phyloP scores from a whole-genome alignment of 2,113 vertebrate species.

The Sorex fumeus region DNA sequence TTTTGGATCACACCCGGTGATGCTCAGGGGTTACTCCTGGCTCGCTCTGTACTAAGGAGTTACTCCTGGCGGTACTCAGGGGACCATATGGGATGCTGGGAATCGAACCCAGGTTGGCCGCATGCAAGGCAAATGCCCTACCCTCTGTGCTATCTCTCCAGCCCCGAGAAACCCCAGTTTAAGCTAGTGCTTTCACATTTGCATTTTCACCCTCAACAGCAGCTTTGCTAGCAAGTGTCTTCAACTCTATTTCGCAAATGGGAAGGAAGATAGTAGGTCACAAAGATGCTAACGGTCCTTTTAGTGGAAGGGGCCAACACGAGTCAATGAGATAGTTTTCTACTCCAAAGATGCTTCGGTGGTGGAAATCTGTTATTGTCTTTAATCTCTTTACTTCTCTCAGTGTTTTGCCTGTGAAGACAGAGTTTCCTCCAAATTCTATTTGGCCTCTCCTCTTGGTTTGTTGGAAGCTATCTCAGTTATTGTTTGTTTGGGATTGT shows the following conservation, averaged over 20 bases:
- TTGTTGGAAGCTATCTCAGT: background rate
- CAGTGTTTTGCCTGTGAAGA: background rate
- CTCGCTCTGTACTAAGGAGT: too few relatives aligned
- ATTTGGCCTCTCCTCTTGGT: background rate
- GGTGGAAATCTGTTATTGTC: background rate
- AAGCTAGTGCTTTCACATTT: background rate
- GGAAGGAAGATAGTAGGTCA: conserved; percentile 4
- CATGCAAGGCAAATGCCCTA: too few relatives aligned
- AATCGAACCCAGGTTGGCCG: too few relatives aligned
- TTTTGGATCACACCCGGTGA: too few relatives aligned
- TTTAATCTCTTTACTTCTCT: background rate
- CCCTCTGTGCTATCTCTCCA: too few relatives aligned
- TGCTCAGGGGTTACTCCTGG: too few relatives aligned
- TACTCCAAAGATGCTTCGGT: background rate
- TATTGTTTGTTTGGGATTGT: background rate
- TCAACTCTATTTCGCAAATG: background rate
- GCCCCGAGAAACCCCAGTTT: background rate
- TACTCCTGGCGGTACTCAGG: too few relatives aligned
- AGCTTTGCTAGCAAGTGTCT: background rate
- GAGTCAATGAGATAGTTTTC: background rate
- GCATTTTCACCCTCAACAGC: background rate
- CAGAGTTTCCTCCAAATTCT: too few relatives aligned
- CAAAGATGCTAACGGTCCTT: background rate
- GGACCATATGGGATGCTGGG: too few relatives aligned
- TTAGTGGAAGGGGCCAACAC: background rate